Base-by-base conservation (phyloP, 2,797 vertebrate genomes). In the Phalanger gymnotis region DNA sequence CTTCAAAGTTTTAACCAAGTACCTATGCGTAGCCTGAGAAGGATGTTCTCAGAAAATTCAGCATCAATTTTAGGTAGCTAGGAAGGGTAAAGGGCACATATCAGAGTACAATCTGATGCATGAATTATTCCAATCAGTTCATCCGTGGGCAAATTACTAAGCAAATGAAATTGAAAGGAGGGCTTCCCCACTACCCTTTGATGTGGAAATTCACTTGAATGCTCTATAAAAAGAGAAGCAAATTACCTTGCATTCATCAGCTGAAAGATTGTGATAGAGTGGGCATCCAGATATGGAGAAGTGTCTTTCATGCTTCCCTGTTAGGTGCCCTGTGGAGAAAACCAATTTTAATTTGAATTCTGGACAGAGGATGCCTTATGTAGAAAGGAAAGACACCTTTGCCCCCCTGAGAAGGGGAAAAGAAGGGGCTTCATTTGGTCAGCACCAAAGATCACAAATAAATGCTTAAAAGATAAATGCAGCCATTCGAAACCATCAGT, bases 221-320 rank as follows among this genome's bases (percentile, higher is more conserved):
- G 5, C 53, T 92, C 61, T 66, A 53, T 57, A 95, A 95, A n/a
- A 94, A 47, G 55, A 94, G 66, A 51, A 51, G 53, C 58, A 34
- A 1, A 3, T 97, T 98, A 99, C 99, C 99, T 99, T 99, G 99
- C 99, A 99, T 95, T 99, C 99, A 14, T 99, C 99, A 55, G 99
- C 99, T 66, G 99, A 99, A 2, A 99, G 99, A 96, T 99, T 99
- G 98, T 99, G 99, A 98, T 99, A 99, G 0, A 99, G 99, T 0
- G 99, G 99, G 93, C 99, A 99, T 3, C 99, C 99, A 28, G 99
- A 99, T 96, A 99, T 99, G 95, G 99, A 99, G 98, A 99, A 99
- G 97, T 99, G 99, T 73, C 99, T 99, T 98, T 99, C 99, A 0
- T 99, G 99, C 97, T 99, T 99, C 95, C 99, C 99, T 25, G 99